Conservation (phyloP, 2,797 vertebrate species). For the Malacoctenus gilli region DNA sequence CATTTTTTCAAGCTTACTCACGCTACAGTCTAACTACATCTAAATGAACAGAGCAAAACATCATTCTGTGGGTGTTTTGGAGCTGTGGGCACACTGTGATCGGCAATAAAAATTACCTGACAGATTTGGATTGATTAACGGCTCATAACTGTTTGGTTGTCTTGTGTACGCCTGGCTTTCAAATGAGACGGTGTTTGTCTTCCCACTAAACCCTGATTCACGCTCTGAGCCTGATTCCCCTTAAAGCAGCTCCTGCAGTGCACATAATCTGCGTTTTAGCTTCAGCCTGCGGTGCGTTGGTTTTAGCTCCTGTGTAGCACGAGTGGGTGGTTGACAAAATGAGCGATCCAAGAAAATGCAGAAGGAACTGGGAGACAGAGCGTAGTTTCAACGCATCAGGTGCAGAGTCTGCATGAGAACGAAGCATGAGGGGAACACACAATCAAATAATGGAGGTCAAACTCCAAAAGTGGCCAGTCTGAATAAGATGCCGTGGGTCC, state of each 20-base stretch:
- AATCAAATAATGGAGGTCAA: background rate
- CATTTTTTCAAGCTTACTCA: background rate
- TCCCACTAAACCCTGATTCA: background rate
- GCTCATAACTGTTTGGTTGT: too few relatives aligned
- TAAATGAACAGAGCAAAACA: too few relatives aligned
- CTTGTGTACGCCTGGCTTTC: too few relatives aligned
- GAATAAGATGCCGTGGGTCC: too few relatives aligned
- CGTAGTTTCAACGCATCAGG: background rate
- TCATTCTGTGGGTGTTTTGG: too few relatives aligned
- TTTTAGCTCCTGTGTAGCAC: background rate
- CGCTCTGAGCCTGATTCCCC: background rate
- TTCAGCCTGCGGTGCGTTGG: constrained; percentile 2
- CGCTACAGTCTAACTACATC: too few relatives aligned
- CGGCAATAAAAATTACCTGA: too few relatives aligned
- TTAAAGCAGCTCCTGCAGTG: background rate
- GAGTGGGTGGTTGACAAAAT: background rate
- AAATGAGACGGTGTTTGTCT: too few relatives aligned
- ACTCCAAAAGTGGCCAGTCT: too few relatives aligned
- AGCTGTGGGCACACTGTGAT: too few relatives aligned
- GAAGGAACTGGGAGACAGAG: background rate
- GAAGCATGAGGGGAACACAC: background rate
- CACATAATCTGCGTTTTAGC: background rate
- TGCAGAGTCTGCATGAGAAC: background rate
- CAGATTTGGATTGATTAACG: too few relatives aligned
- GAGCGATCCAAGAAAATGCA: background rate